Evolutionary conservation across 2,113 vertebrate genomes (phyloP), one percentile per base, ranked within the genome.

Genomic region (Picathartes gymnocephalus): DNA sequence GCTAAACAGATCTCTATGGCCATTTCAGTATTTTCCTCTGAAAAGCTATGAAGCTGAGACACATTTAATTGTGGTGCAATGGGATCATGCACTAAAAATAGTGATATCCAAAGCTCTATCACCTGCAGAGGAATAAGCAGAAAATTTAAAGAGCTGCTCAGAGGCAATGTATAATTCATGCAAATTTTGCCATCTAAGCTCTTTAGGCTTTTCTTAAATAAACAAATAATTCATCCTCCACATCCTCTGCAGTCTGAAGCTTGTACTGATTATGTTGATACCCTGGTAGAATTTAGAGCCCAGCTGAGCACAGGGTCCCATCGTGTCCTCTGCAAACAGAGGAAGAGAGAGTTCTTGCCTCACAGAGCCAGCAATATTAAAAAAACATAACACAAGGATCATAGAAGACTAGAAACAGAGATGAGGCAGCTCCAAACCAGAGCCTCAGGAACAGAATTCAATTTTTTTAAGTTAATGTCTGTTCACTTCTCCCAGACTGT

Each of bases 211-310:
- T 90, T 77, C 79, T 78, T 83, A 93, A 76, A 94, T 44, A 85
- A 95, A 94, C 50, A 91, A 87, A 76, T 82, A 87, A 91, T 66
- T 91, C 62, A 77, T 50, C 50, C 42, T 93, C 62, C 74, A 64
- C 42, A 81, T 73, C 58, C 19, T 83, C 54, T 54, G 68, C 58
- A 77, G 62, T 47, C 27, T 77, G 42, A 95, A 86, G 61, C 53
- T 81, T 1, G 9, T 58, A 62, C 51, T 90, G 93, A 88, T 81
- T 68, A 84, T 28, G 37, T 40, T 81, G 76, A 68, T 60, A 64
- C 21, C 48, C 37, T 37, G 48, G 61, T 51, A 89, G 62, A 87
- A 86, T 44, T 64, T 28, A 47, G 72, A 96, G 50, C 47, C 51
- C 71, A 83, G 82, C 58, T 88, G 71, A 92, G 72, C 58, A 58